phyloP scores from a whole-genome alignment of 35 echinoderm and acorn worm genomes.

The Ptychodera flava region DNA sequence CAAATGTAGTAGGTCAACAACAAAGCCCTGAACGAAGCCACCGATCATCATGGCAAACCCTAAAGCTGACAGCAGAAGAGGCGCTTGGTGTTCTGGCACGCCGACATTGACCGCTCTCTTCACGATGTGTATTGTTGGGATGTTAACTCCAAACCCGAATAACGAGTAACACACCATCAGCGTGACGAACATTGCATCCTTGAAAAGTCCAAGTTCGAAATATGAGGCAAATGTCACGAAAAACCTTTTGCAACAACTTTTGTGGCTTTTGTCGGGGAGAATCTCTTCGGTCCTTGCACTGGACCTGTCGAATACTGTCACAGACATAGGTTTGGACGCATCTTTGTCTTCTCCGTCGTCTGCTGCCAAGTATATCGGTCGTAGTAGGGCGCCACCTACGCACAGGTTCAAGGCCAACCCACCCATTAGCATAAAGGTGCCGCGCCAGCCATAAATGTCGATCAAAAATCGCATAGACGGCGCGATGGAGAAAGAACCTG shows the following conservation, averaged over 20 bases:
- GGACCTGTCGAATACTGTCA: neutral
- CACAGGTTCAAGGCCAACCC: constrained; percentile 39
- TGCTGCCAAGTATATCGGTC: neutral
- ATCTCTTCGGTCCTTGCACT: too few relatives aligned
- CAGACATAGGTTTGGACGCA: neutral
- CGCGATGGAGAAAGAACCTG: constrained; percentile 81
- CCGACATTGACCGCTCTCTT: neutral
- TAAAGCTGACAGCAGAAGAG: neutral
- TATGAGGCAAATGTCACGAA: neutral
- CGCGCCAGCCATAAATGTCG: constrained; percentile 50
- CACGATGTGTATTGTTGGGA: neutral
- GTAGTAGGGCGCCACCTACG: neutral
- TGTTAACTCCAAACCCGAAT: neutral
- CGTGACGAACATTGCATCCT: neutral
- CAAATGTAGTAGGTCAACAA: neutral
- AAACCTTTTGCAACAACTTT: neutral
- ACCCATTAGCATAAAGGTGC: constrained; percentile 61
- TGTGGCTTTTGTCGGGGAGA: too few relatives aligned
- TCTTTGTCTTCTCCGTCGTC: neutral
- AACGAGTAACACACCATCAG: neutral
- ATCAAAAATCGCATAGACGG: constrained; percentile 58
- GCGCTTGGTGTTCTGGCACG: neutral
- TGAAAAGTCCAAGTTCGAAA: neutral
- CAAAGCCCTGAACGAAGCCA: neutral
- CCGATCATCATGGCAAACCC: neutral